Evolutionary conservation across 2,797 vertebrate species (phyloP).

Genomic region (Thunnus albacares): DNA sequence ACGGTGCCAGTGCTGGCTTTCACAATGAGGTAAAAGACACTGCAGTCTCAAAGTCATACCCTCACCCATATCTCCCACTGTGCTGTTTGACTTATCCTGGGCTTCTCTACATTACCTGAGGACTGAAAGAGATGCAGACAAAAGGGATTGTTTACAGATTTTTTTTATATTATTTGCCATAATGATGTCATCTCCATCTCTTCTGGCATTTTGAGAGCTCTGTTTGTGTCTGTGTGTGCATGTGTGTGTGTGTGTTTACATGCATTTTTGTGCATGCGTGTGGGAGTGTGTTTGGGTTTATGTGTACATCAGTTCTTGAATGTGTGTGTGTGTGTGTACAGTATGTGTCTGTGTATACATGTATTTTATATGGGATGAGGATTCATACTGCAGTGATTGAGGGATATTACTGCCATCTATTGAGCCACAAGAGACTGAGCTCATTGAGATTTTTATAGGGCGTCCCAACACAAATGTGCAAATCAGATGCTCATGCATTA

Average conservation of each 20-base stretch:
- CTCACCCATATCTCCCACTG: constrained; percentile 49
- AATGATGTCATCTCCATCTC: constrained; percentile 66
- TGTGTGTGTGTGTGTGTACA: constrained; percentile 3
- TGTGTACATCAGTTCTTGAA: constrained; percentile 4
- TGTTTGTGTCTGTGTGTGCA: constrained; percentile 5
- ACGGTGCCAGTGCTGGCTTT: constrained; percentile 49
- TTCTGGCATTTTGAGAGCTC: constrained; percentile 51
- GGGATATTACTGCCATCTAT: constrained; percentile 91
- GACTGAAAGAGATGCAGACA: constrained; percentile 59
- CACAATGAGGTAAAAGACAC: constrained; percentile 55
- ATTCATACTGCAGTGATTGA: constrained; percentile 80
- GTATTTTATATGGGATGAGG: constrained; percentile 63
- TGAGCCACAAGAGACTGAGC: constrained; percentile 85
- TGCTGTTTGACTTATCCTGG: constrained; percentile 66
- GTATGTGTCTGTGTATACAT: constrained; percentile 37
- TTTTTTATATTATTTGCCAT: constrained; percentile 44
- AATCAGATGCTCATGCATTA: constrained; percentile 73
- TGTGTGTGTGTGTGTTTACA: constrained; percentile 5
- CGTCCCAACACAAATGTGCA: constrained; percentile 65
- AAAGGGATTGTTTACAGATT: constrained; percentile 55
- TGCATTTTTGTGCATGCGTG: constrained; percentile 1
- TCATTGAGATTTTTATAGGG: constrained; percentile 72
- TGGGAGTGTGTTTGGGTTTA: constrained; percentile 24
- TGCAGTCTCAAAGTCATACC: constrained; percentile 46
- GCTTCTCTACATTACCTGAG: constrained; percentile 66